Evolutionary conservation across 2,797 vertebrate genomes (phyloP).

Genomic region (Coracias cyanogaster): DNA sequence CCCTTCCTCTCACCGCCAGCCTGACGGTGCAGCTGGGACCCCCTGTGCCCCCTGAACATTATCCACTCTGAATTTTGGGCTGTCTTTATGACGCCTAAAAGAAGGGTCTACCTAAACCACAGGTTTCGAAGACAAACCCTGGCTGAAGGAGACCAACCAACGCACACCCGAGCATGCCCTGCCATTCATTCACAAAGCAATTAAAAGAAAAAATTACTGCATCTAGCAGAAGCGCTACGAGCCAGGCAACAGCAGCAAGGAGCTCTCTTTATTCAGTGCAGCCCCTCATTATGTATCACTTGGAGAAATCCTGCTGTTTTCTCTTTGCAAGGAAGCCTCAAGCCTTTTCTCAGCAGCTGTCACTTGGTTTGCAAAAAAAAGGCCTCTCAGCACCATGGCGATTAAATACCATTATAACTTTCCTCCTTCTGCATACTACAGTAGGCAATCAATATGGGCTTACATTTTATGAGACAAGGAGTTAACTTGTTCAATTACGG

Average conservation of each 20-base stretch:
- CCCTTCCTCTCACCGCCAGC: no score
- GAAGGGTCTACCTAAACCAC: background rate
- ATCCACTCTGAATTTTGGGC: background rate
- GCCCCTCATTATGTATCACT: slow-evolving; percentile 31
- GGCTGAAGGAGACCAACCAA: background rate
- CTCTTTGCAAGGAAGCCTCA: slow-evolving; percentile 58
- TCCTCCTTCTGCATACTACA: slow-evolving; percentile 83
- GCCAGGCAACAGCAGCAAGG: background rate
- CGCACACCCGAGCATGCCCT: fast-evolving
- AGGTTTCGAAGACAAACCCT: fast-evolving
- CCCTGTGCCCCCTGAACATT: background rate
- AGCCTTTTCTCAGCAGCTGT: slow-evolving; percentile 70
- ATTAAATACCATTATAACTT: slow-evolving; percentile 84
- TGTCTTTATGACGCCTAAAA: background rate
- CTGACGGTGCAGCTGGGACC: background rate
- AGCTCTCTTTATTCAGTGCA: background rate
- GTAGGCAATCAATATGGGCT: slow-evolving; percentile 93
- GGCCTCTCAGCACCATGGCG: slow-evolving; percentile 74
- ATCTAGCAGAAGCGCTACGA: background rate
- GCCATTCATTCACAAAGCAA: background rate
- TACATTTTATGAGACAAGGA: slow-evolving; percentile 99
- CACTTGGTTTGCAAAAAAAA: slow-evolving; percentile 62
- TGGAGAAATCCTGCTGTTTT: slow-evolving; percentile 52
- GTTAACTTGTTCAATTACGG: slow-evolving; percentile 99
- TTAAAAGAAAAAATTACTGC: background rate